These are phyloP conservation scores for Anas georgica DNA, from an alignment of 2,797 vertebrate species.

Conservation along the genomic window DNA sequence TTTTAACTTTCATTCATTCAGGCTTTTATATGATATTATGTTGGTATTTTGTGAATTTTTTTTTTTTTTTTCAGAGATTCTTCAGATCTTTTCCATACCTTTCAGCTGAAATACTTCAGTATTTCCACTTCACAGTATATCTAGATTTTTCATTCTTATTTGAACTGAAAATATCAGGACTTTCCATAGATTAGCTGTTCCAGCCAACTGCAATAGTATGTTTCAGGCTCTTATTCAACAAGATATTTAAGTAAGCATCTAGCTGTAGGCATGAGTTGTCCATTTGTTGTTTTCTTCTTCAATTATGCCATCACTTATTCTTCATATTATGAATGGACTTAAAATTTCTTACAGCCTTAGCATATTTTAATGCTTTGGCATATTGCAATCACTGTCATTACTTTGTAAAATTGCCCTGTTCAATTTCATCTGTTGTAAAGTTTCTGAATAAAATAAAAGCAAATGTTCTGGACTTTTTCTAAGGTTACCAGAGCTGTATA, in stretches of 20 bases:
- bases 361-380: constrained; percentile 1
- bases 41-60: background rate
- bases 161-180: constrained; percentile 26
- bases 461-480: background rate
- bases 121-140: constrained; percentile 24
- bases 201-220: background rate
- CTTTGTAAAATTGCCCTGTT: background rate
- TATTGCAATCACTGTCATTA: background rate
- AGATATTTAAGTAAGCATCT: constrained; percentile 11
- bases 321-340: background rate
- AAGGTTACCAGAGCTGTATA: background rate
- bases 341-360: background rate
- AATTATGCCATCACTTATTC: background rate
- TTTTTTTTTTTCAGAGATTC: constrained; percentile 38
- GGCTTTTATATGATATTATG: constrained; percentile 1
- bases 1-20: constrained; percentile 31
- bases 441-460: background rate
- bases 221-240: constrained; percentile 31
- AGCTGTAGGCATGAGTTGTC: background rate
- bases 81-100: constrained; percentile 23
- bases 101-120: constrained; percentile 15
- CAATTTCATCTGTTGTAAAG: background rate
- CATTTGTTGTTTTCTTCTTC: background rate
- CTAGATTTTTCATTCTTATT: constrained; percentile 8
- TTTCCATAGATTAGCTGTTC: constrained; percentile 7